Percentiles rank a stretch among this genome's conserved stretches.
These are phyloP conservation scores for Catostylus mosaicus DNA, from an alignment of 30 jellyfish, hydroid and myxozoan genomes.

Conservation along the genomic window DNA sequence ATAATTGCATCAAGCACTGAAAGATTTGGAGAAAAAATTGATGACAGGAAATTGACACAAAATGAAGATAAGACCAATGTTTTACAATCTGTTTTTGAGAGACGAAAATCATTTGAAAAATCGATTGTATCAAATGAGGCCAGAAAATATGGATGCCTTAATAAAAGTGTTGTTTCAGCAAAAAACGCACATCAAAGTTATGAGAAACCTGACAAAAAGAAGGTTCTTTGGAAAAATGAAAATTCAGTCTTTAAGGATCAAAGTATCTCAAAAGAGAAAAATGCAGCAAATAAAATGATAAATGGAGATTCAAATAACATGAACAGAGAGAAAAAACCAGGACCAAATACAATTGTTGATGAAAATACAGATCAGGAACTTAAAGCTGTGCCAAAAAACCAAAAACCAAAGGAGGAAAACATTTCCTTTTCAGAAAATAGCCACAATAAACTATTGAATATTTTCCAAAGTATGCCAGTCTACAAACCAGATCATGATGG, in stretches of 20 bases:
- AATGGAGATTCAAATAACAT: neutral
- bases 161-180: neutral
- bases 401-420: neutral
- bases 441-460: slow-evolving; percentile 3
- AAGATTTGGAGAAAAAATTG: neutral
- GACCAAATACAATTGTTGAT: neutral
- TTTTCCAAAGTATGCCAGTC: slow-evolving; percentile 29
- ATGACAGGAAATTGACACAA: neutral
- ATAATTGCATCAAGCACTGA: neutral
- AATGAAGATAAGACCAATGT: neutral
- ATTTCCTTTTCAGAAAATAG: neutral
- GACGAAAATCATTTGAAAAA: slow-evolving; percentile 45
- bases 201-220: neutral
- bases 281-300: neutral
- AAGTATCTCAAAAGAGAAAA: neutral
- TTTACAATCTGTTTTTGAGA: slow-evolving; percentile 34
- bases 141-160: neutral
- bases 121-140: neutral
- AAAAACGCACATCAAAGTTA: neutral
- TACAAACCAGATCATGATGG: neutral
- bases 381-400: neutral
- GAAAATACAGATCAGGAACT: neutral
- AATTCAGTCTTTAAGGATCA: neutral
- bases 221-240: neutral
- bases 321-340: neutral